phyloP scores from a whole-genome alignment of 2,888 invertebrate species.

The Chymomyza fuscimana region DNA sequence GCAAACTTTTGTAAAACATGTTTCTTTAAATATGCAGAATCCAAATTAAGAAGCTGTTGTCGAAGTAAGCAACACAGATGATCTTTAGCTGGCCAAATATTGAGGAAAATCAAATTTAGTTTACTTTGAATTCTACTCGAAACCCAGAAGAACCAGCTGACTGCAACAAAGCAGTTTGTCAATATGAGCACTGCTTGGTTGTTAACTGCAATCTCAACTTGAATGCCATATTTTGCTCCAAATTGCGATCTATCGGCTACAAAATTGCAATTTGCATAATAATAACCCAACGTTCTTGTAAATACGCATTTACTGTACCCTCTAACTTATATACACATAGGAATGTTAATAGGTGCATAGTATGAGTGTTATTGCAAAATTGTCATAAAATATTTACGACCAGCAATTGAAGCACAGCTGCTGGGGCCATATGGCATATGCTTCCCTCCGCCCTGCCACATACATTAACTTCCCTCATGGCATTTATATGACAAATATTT shows the following conservation, averaged over 20 bases:
- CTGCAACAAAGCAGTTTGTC: too few species aligned
- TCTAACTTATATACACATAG: conserved; percentile 30
- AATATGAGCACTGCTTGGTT: too few species aligned
- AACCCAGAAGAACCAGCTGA: too few species aligned
- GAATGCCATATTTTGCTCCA: too few species aligned
- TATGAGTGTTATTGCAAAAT: conserved; percentile 31
- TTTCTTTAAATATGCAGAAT: too few species aligned
- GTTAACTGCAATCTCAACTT: too few species aligned
- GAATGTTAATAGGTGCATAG: conserved; percentile 37
- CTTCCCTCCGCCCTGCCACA: background rate
- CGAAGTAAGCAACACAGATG: too few species aligned
- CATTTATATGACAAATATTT: conserved; percentile 6
- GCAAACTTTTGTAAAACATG: too few species aligned
- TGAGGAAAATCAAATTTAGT: too few species aligned
- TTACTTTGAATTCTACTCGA: too few species aligned
- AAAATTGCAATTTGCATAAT: background rate
- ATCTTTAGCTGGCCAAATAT: too few species aligned
- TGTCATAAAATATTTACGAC: conserved; percentile 53
- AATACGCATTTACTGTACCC: background rate
- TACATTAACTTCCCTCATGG: background rate
- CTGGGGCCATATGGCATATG: background rate
- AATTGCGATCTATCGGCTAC: background rate
- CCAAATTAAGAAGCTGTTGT: too few species aligned
- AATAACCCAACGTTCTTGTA: background rate
- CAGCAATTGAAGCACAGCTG: conserved; percentile 6